phyloP scores from a whole-genome alignment of 2,113 vertebrate genomes.

The Gasterosteus nipponicus region DNA sequence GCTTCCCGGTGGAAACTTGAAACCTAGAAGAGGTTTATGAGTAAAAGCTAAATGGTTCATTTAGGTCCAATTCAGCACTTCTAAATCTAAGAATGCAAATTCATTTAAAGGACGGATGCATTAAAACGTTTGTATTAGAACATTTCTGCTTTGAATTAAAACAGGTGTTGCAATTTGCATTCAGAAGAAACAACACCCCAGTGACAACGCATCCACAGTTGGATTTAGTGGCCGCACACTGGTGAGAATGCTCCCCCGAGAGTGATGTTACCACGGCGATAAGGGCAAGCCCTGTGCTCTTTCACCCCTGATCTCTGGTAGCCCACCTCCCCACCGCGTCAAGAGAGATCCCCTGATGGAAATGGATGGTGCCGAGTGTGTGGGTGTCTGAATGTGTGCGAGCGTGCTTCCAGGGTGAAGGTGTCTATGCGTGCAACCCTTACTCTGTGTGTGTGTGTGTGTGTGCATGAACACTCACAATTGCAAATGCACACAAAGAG shows the following conservation, averaged over 20 bases:
- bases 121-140: neutral
- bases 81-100: neutral
- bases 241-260: conserved; percentile 67
- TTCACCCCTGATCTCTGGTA: conserved; percentile 61
- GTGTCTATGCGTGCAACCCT: neutral
- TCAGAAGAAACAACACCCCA: neutral
- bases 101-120: neutral
- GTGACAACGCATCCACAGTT: conserved; percentile 22
- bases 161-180: neutral
- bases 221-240: conserved; percentile 48
- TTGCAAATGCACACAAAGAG: conserved; percentile 34
- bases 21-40: no score
- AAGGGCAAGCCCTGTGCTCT: conserved; percentile 69
- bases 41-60: neutral
- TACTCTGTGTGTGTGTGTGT: neutral
- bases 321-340: conserved; percentile 31
- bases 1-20: neutral
- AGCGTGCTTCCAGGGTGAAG: no score
- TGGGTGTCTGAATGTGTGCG: neutral
- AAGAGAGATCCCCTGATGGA: conserved; percentile 44
- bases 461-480: neutral
- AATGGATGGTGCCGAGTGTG: conserved; percentile 56
- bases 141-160: neutral
- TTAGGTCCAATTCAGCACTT: neutral
- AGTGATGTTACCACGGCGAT: conserved; percentile 68